These are phyloP conservation scores for Arothron firmamentum DNA, from an alignment of 2,113 vertebrate species.

Conservation along the genomic window DNA sequence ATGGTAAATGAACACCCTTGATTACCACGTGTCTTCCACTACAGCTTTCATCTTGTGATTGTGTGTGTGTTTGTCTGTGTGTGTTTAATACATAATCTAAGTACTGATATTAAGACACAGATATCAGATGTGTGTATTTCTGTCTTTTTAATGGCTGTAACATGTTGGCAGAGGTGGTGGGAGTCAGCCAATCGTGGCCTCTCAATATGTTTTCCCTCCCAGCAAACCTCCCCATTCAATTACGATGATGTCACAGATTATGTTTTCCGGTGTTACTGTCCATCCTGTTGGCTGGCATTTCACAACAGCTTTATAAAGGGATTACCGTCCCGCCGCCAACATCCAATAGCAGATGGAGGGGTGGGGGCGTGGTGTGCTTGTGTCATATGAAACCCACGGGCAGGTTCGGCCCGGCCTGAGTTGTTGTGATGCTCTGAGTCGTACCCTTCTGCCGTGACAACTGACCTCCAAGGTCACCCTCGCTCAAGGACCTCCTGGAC, in stretches of 20 bases:
- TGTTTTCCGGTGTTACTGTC: conserved; percentile 22
- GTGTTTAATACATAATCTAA: not conserved
- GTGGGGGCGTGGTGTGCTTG: conserved; percentile 1
- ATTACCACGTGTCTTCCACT: not conserved
- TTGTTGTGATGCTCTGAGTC: conserved; percentile 40
- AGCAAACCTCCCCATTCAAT: conserved; percentile 7
- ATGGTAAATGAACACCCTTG: conserved; percentile 12
- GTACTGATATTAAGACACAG: too few species aligned
- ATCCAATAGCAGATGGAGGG: conserved; percentile 14
- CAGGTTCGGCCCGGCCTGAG: conserved; percentile 30
- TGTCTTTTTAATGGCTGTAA: too few species aligned
- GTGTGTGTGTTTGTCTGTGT: not conserved
- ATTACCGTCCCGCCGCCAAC: conserved; percentile 30
- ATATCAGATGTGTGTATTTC: not conserved
- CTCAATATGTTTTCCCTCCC: conserved; percentile 1
- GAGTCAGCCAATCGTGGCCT: not conserved
- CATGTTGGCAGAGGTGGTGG: too few species aligned
- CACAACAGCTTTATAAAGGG: conserved; percentile 36
- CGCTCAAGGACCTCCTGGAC: conserved; percentile 9
- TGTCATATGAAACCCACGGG: conserved; percentile 52
- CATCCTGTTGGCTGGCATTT: conserved; percentile 24
- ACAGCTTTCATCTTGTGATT: not conserved
- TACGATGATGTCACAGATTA: conserved; percentile 15
- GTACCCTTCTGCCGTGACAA: conserved; percentile 20
- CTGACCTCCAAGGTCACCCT: conserved; percentile 32